phyloP scores from a whole-genome alignment of 2,113 vertebrate species.

The Boleophthalmus pectinirostris region DNA sequence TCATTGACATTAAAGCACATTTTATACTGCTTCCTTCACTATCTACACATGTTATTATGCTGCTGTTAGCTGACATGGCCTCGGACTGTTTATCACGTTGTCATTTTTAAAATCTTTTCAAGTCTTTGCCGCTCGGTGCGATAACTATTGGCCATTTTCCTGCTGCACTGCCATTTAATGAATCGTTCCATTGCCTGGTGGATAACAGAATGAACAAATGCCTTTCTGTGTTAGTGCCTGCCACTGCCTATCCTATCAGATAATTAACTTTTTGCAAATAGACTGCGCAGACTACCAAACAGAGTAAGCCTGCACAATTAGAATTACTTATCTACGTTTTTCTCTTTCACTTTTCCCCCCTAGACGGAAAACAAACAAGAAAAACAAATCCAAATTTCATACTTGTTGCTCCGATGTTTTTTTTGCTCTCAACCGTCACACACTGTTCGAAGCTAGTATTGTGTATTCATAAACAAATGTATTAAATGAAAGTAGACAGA shows the following conservation, averaged over 20 bases:
- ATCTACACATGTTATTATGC: conserved; percentile 32
- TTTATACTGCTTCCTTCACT: conserved; percentile 11
- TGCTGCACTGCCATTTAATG: conserved; percentile 75
- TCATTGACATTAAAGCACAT: conserved; percentile 25
- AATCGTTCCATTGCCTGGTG: conserved; percentile 72
- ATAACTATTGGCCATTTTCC: conserved; percentile 74
- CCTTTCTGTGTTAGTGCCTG: conserved; percentile 78
- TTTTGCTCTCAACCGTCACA: conserved; percentile 37
- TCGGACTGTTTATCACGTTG: conserved; percentile 55
- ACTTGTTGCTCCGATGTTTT: conserved; percentile 42
- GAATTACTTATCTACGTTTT: conserved; percentile 73
- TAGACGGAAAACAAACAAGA: conserved; percentile 66
- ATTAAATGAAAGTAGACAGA: conserved; percentile 47
- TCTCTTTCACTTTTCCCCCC: conserved; percentile 24
- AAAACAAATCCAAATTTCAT: conserved; percentile 66
- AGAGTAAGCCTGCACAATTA: conserved; percentile 71
- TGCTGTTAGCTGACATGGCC: conserved; percentile 50
- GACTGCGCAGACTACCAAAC: conserved; percentile 69
- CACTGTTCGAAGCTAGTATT: conserved; percentile 26
- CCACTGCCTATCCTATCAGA: conserved; percentile 82
- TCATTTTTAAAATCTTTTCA: conserved; percentile 63
- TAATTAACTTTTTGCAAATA: conserved; percentile 87
- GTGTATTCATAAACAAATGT: conserved; percentile 46
- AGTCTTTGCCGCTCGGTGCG: conserved; percentile 57
- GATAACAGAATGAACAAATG: conserved; percentile 80